A percentile compares a stretch with the other conserved stretches of the same genome.
These are phyloP conservation scores for Peromyscus nudipes DNA, from an alignment of 2,797 vertebrate species.

Conservation along the genomic window DNA sequence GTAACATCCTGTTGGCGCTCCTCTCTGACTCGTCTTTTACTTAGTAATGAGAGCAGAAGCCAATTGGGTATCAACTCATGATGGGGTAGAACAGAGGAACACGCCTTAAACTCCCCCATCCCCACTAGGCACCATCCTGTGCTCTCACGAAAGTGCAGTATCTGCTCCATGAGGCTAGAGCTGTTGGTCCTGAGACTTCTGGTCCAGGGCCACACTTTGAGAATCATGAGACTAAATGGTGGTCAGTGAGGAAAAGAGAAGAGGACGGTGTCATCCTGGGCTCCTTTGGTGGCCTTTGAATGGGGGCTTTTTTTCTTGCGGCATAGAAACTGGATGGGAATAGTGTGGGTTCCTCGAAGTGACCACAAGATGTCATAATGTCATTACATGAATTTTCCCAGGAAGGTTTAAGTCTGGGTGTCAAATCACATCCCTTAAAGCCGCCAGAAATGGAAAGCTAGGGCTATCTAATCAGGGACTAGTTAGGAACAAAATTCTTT, in stretches of 20 bases:
- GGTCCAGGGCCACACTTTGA: neutral
- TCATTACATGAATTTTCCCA: constrained; percentile 59
- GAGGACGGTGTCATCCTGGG: neutral
- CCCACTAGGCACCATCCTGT: fast-evolving
- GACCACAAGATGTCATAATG: constrained; percentile 79
- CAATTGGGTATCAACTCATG: neutral
- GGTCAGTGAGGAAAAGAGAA: neutral
- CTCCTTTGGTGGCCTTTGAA: neutral
- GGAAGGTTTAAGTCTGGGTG: constrained; percentile 61
- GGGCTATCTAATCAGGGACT: neutral
- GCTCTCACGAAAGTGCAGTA: neutral
- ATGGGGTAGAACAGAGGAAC: neutral
- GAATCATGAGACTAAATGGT: neutral
- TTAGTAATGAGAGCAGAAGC: neutral
- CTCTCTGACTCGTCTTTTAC: neutral
- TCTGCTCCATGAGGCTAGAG: neutral
- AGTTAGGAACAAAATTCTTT: neutral
- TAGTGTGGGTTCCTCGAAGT: constrained; percentile 55
- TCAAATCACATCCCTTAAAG: constrained; percentile 58
- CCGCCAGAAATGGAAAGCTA: constrained; percentile 36
- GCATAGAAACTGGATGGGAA: neutral
- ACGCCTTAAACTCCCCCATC: neutral
- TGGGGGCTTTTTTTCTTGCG: neutral
- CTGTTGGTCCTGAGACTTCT: neutral
- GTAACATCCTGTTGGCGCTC: neutral